Conservation (phyloP, 2,888 invertebrate species). For the Diarsia rubi region DNA sequence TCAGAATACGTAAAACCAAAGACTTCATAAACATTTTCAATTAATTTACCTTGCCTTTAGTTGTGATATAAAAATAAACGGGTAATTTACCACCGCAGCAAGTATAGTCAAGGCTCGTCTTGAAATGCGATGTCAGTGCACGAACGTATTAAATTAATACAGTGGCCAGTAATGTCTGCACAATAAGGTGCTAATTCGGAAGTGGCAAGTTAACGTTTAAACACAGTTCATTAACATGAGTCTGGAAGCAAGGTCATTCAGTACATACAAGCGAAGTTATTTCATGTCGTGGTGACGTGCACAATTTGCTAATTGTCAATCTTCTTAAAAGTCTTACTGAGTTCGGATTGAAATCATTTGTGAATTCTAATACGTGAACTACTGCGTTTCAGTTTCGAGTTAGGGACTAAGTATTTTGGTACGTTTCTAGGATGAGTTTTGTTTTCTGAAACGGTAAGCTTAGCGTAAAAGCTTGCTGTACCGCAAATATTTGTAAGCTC, state of each 20-base stretch:
- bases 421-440: neutral
- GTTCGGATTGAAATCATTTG: slow-evolving; percentile 17
- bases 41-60: slow-evolving; percentile 47
- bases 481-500: slow-evolving; percentile 37
- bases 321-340: slow-evolving; percentile 36
- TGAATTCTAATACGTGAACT: slow-evolving; percentile 6
- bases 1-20: slow-evolving; percentile 8
- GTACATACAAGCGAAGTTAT: slow-evolving; percentile 50
- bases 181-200: slow-evolving; percentile 79
- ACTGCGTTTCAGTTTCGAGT: slow-evolving; percentile 1
- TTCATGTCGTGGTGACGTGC: slow-evolving; percentile 56
- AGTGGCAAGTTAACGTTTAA: slow-evolving; percentile 68
- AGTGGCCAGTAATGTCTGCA: slow-evolving; percentile 62
- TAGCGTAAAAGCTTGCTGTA: slow-evolving; percentile 15
- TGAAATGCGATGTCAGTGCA: slow-evolving; percentile 48
- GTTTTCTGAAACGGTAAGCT: slow-evolving; percentile 12
- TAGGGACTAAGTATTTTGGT: neutral
- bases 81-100: slow-evolving; percentile 25
- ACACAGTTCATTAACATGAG: slow-evolving; percentile 78
- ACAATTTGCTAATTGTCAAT: slow-evolving; percentile 58
- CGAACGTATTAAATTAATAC: slow-evolving; percentile 43
- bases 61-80: slow-evolving; percentile 44
- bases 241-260: slow-evolving; percentile 74
- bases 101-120: slow-evolving; percentile 46
- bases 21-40: slow-evolving; percentile 13